Conservation (phyloP, 2,888 invertebrate genomes). For the Xestia c-nigrum region DNA sequence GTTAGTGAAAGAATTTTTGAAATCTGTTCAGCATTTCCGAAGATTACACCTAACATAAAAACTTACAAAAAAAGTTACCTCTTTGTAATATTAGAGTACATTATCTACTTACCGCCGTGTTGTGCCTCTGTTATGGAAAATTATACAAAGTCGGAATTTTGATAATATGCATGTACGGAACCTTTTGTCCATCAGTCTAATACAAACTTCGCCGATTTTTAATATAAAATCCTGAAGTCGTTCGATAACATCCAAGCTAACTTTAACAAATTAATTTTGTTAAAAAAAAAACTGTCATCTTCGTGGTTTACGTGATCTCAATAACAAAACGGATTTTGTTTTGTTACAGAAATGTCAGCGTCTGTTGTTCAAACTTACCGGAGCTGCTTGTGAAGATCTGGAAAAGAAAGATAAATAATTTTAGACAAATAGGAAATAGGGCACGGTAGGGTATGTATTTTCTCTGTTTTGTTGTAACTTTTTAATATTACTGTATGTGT, state of each 20-base stretch:
- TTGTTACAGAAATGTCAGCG: slow-evolving; percentile 5
- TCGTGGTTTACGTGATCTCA: slow-evolving; percentile 31
- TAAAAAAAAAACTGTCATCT: slow-evolving; percentile 25
- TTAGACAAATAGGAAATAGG: background rate
- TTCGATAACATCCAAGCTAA: slow-evolving; percentile 9
- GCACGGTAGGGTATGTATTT: too few relatives aligned
- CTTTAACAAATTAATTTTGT: slow-evolving; percentile 20
- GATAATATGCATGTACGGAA: background rate
- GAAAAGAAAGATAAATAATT: slow-evolving; percentile 32
- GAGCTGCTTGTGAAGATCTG: slow-evolving; percentile 31
- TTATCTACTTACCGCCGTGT: background rate
- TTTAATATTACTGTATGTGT: too few relatives aligned
- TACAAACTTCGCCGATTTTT: background rate
- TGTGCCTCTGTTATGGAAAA: background rate
- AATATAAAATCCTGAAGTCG: background rate
- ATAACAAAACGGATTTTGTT: slow-evolving; percentile 24
- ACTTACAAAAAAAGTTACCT: too few relatives aligned
- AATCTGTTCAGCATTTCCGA: too few relatives aligned
- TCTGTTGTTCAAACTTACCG: slow-evolving; percentile 42
- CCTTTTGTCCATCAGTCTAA: too few relatives aligned
- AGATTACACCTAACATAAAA: too few relatives aligned
- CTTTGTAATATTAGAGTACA: background rate
- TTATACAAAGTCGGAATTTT: background rate
- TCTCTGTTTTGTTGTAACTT: too few relatives aligned
- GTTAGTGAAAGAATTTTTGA: too few relatives aligned